These are phyloP conservation scores for Odontomyia ornata DNA, from an alignment of 2,888 invertebrate species.

Conservation along the genomic window DNA sequence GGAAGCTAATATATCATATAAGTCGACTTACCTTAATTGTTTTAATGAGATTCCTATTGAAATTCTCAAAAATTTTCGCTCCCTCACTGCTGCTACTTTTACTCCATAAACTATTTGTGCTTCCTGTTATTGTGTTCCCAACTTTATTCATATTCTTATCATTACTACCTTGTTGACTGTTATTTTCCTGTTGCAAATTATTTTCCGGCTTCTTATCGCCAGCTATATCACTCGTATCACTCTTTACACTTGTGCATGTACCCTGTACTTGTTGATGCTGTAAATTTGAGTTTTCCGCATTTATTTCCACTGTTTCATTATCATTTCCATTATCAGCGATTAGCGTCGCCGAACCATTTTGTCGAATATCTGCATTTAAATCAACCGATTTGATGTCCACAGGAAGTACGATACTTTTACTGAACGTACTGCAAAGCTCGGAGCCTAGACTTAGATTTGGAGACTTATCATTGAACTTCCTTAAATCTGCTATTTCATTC, in stretches of 20 bases:
- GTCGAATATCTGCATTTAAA: not conserved
- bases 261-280: constrained; percentile 14
- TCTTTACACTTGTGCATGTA: constrained; percentile 6
- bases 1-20: too few species aligned
- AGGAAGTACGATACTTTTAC: not conserved
- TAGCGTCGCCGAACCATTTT: constrained; percentile 14
- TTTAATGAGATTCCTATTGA: constrained; percentile 64
- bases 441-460: constrained; percentile 9
- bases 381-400: not conserved
- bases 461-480: constrained; percentile 35
- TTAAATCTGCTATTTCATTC: constrained; percentile 32
- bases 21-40: constrained; percentile 64
- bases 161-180: constrained; percentile 11
- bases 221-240: not conserved
- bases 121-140: constrained; percentile 57
- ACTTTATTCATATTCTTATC: constrained; percentile 28
- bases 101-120: constrained; percentile 64
- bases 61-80: constrained; percentile 63
- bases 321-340: not conserved
- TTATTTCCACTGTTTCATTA: not conserved
- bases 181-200: constrained; percentile 13
- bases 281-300: not conserved
- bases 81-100: constrained; percentile 63
- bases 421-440: constrained; percentile 21
- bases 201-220: constrained; percentile 23